Evolutionary conservation across 2,797 vertebrate species (phyloP).

Genomic region (Eidolon dupreanum): DNA sequence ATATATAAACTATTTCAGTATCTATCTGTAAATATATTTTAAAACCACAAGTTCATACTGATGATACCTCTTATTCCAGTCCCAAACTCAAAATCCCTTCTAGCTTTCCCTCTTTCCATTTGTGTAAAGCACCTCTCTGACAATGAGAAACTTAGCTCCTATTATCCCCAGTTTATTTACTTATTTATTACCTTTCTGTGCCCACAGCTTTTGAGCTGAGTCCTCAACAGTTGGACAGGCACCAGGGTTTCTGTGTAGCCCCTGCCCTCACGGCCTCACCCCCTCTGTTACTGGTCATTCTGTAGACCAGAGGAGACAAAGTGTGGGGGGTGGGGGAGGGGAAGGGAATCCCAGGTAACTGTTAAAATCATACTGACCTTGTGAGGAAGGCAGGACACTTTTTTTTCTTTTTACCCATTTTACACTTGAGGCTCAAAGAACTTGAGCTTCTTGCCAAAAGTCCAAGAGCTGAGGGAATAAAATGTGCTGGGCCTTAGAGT

Average conservation of each 20-base stretch:
- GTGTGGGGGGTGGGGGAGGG: accelerated
- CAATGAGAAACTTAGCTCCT: neutral
- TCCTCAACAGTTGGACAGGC: neutral
- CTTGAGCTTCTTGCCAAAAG: neutral
- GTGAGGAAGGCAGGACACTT: neutral
- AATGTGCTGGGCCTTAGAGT: too few species aligned
- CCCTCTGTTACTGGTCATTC: neutral
- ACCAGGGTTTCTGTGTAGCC: neutral
- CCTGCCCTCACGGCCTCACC: neutral
- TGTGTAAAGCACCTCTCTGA: neutral
- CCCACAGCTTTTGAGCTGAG: neutral
- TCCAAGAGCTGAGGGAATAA: neutral
- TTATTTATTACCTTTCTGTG: neutral
- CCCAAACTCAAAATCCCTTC: neutral
- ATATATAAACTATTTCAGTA: neutral
- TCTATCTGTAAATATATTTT: neutral
- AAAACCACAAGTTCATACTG: neutral
- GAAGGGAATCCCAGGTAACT: neutral
- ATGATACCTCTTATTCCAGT: neutral
- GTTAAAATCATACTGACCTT: neutral
- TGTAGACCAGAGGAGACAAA: neutral
- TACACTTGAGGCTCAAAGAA: neutral
- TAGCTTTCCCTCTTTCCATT: neutral
- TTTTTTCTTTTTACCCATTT: neutral
- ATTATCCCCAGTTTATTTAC: neutral